Base-by-base conservation (phyloP, 2,888 invertebrate genomes). In the Dryobotodes eremita region DNA sequence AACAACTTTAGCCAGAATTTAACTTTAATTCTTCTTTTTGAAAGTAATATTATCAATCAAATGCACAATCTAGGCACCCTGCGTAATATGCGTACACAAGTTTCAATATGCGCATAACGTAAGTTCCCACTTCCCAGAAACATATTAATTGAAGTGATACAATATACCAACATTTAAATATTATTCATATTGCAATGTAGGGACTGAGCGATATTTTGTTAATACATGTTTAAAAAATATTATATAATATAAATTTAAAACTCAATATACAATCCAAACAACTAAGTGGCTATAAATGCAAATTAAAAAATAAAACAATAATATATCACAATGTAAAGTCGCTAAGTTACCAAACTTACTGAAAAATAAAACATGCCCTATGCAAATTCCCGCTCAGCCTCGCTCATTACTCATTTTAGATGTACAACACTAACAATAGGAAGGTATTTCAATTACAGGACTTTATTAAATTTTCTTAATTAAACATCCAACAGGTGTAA, bases 241-340 rank as follows among this genome's bases (percentile, higher is more conserved):
- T 84, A 71, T 86, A 76, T 70, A 55, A 86, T 85, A 88, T 61
- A 80, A 88, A 87, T 89, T 89, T 89, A 85, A 86, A 85, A 88
- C 79, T 89, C 81, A 85, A 87, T 87, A 87, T 74, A 88, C 84
- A 83, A 84, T 89, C 80, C 88, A 88, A 87, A 89, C 75, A 78
- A 79, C 71, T 82, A 88, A 87, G 86, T 79, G 70, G 61, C 68
- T 86, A 89, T 89, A 88, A 88, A 88, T 88, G 84, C 88, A 88
- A 88, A 89, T 78, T 82, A 80, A 87, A 80, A 88, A 85, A 83
- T 79, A 80, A 86, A 85, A 84, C 79, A 88, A 85, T 79, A 89
- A 83, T 84, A 89, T 88, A 88, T 88, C 88, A 89, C 86, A 88
- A 89, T 83, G 79, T 84, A 88, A 89, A 88, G 61, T 80, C 71